A percentile compares a stretch with the other conserved stretches of the same genome.
These are phyloP conservation scores for Oreohelix idahoensis DNA, from an alignment of 1,140 invertebrate species.

Conservation along the genomic window DNA sequence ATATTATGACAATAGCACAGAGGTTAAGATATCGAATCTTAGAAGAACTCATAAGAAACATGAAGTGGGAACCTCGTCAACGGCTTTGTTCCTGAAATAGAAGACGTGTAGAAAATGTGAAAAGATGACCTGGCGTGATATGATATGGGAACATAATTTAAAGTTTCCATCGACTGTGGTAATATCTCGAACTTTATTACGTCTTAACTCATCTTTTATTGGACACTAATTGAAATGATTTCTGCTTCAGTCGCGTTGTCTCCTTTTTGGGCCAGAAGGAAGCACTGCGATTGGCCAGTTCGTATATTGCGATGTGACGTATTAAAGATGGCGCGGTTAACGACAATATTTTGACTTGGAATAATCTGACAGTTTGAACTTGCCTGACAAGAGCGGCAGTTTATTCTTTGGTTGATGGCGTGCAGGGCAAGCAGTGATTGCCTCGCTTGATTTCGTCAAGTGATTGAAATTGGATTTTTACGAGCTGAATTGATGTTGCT, in stretches of 20 bases:
- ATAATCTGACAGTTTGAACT: not conserved
- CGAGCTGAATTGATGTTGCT: not conserved
- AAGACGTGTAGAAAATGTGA: no score
- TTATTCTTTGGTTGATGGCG: not conserved
- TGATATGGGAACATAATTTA: not conserved
- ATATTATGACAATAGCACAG: no score
- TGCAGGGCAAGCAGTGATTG: not conserved
- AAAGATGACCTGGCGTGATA: not conserved
- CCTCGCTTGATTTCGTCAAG: not conserved
- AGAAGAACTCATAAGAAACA: no score
- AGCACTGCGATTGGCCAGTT: not conserved
- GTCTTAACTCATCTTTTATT: constrained; percentile 1
- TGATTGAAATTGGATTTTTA: constrained; percentile 4
- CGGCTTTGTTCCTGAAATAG: no score
- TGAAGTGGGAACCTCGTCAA: no score
- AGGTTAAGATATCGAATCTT: no score
- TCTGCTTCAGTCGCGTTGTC: not conserved
- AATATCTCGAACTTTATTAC: not conserved
- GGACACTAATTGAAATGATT: not conserved
- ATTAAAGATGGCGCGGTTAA: constrained; percentile 6
- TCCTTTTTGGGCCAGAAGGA: not conserved
- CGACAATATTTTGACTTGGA: not conserved
- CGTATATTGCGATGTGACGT: not conserved
- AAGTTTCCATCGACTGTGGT: not conserved
- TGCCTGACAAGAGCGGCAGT: not conserved